A percentile compares a stretch with the other conserved stretches of the same genome.
Evolutionary conservation across 2,888 invertebrate genomes (phyloP).

Genomic region (Cantharis rufa): DNA sequence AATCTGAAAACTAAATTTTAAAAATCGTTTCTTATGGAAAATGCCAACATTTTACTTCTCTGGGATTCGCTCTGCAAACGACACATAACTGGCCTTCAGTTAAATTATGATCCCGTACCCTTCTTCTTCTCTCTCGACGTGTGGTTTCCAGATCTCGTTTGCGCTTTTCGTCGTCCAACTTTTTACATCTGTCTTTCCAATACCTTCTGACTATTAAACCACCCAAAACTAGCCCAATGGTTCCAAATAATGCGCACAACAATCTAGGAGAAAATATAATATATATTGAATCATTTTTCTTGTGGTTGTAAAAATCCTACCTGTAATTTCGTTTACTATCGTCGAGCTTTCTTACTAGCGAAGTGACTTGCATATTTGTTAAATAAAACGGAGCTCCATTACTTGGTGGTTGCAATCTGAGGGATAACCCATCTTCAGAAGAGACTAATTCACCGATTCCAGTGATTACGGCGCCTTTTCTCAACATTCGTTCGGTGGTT

Average conservation of each 20-base stretch:
- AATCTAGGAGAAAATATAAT: conserved; percentile 50
- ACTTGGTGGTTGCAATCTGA: conserved; percentile 75
- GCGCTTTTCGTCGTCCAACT: conserved; percentile 61
- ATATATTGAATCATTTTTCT: not conserved
- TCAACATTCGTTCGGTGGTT: conserved; percentile 84
- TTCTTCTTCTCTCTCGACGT: conserved; percentile 68
- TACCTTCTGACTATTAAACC: conserved; percentile 58
- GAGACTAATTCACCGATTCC: conserved; percentile 76
- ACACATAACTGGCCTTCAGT: conserved; percentile 74
- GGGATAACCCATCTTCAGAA: conserved; percentile 62
- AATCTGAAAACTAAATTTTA: conserved; percentile 60
- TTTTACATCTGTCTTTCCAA: conserved; percentile 58
- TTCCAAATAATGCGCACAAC: conserved; percentile 61
- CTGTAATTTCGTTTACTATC: conserved; percentile 71
- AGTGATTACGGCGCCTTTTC: conserved; percentile 80
- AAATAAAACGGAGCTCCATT: conserved; percentile 75
- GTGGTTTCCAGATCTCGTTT: conserved; percentile 68
- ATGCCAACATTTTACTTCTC: conserved; percentile 63
- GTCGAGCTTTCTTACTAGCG: conserved; percentile 73
- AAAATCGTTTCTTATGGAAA: not conserved
- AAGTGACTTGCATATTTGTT: conserved; percentile 77
- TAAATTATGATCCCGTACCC: conserved; percentile 66
- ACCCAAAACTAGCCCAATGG: conserved; percentile 60
- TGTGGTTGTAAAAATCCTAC: conserved; percentile 51
- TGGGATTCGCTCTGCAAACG: conserved; percentile 83